phyloP scores from a whole-genome alignment of 2,888 invertebrate genomes.

The Protodeltote pygarga region DNA sequence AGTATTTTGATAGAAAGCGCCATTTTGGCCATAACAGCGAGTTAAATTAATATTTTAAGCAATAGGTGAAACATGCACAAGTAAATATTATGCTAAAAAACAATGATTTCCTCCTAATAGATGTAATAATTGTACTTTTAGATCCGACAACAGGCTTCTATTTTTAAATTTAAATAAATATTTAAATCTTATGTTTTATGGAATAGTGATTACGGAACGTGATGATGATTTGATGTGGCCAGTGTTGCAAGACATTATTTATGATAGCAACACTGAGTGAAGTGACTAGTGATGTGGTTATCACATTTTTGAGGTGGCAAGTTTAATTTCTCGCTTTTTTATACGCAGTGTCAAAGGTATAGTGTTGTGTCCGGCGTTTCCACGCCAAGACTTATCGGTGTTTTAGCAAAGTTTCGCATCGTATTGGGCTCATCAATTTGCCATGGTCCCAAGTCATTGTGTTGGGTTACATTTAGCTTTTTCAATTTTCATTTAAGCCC shows the following conservation, averaged over 20 bases:
- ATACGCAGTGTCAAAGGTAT: constrained; percentile 45
- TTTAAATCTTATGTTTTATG: constrained; percentile 23
- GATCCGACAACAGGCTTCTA: constrained; percentile 39
- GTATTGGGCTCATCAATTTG: constrained; percentile 44
- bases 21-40: constrained; percentile 27
- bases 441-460: constrained; percentile 48
- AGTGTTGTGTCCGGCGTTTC: constrained; percentile 50
- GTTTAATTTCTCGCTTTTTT: constrained; percentile 42
- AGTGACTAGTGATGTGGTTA: constrained; percentile 35
- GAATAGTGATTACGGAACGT: constrained; percentile 15
- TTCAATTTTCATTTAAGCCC: constrained; percentile 27
- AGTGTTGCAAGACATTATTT: constrained; percentile 42
- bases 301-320: constrained; percentile 32
- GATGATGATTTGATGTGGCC: constrained; percentile 5
- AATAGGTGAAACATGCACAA: constrained; percentile 36
- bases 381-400: constrained; percentile 51
- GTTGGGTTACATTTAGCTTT: constrained; percentile 37
- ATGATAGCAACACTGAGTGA: constrained; percentile 43
- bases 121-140: constrained; percentile 38
- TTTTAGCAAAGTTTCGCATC: constrained; percentile 49
- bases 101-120: constrained; percentile 35
- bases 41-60: constrained; percentile 3
- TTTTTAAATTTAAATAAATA: too few species aligned
- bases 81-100: constrained; percentile 15
- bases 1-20: constrained; percentile 33